Evolutionary conservation across 1,140 invertebrate species (phyloP).

Genomic region (Drosophila teissieri): DNA sequence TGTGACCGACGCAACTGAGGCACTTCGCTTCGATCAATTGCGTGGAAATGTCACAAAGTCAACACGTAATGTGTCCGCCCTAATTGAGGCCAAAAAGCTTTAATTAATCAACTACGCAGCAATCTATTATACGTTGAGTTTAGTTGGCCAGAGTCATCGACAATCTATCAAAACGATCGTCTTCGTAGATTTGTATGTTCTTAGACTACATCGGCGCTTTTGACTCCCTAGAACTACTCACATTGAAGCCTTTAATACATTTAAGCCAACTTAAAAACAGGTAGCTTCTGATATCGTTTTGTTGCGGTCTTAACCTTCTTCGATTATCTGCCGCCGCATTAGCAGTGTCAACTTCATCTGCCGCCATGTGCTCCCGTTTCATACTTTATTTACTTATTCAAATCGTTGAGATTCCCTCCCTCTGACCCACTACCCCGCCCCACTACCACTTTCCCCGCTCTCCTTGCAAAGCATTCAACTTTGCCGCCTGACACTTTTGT

Average conservation of each 20-base stretch:
- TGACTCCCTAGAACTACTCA: background rate
- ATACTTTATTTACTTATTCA: constrained; percentile 80
- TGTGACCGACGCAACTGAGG: constrained; percentile 5
- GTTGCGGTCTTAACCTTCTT: constrained; percentile 38
- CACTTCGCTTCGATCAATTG: constrained; percentile 23
- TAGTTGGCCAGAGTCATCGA: background rate
- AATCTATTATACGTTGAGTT: constrained; percentile 33
- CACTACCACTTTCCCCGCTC: constrained; percentile 18
- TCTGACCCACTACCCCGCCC: constrained; percentile 13
- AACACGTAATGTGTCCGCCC: constrained; percentile 57
- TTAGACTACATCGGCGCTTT: background rate
- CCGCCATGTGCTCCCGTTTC: constrained; percentile 61
- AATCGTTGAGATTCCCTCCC: constrained; percentile 59
- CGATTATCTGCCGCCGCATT: constrained; percentile 65
- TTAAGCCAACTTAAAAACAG: background rate
- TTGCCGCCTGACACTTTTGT: constrained; percentile 83
- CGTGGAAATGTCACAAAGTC: constrained; percentile 39
- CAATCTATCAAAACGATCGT: background rate
- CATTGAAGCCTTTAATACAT: background rate
- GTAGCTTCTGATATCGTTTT: constrained; percentile 17
- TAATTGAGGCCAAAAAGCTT: constrained; percentile 42
- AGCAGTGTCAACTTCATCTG: constrained; percentile 76
- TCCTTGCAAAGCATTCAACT: constrained; percentile 72
- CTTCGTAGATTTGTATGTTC: background rate
- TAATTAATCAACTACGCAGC: constrained; percentile 64